These are phyloP conservation scores for Poecile montanus DNA, from an alignment of 2,797 vertebrate genomes.

Conservation along the genomic window DNA sequence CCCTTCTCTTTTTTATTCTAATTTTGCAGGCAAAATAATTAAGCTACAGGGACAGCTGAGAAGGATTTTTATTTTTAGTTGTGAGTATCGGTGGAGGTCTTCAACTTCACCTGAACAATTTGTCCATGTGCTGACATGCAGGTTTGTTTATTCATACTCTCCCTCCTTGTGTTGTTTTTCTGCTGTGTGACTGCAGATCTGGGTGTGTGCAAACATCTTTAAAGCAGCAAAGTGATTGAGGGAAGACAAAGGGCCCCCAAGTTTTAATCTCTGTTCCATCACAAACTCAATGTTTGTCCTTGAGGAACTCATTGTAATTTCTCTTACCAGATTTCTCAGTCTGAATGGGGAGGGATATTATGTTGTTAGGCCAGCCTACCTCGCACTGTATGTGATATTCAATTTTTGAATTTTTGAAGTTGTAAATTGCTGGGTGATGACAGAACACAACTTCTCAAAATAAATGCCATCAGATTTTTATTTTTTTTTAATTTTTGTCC, in stretches of 20 bases:
- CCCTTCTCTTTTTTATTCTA: not conserved
- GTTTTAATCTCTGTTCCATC: not conserved
- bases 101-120: not conserved
- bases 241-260: not conserved
- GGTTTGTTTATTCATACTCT: not conserved
- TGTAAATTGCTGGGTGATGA: constrained; percentile 14
- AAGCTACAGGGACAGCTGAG: not conserved
- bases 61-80: not conserved
- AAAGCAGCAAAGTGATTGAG: not conserved
- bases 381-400: not conserved
- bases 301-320: not conserved
- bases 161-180: not conserved
- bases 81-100: not conserved
- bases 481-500: not conserved
- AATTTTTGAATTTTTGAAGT: not conserved
- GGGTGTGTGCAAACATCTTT: not conserved
- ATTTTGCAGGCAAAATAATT: not conserved
- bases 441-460: constrained; percentile 7
- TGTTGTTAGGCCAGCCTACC: not conserved
- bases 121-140: not conserved
- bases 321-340: not conserved
- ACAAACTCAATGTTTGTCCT: not conserved
- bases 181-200: not conserved
- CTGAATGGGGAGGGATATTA: not conserved
- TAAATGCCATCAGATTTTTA: not conserved